Evolutionary conservation across 2,888 invertebrate species (phyloP).

Genomic region (Ichneumon xanthorius): DNA sequence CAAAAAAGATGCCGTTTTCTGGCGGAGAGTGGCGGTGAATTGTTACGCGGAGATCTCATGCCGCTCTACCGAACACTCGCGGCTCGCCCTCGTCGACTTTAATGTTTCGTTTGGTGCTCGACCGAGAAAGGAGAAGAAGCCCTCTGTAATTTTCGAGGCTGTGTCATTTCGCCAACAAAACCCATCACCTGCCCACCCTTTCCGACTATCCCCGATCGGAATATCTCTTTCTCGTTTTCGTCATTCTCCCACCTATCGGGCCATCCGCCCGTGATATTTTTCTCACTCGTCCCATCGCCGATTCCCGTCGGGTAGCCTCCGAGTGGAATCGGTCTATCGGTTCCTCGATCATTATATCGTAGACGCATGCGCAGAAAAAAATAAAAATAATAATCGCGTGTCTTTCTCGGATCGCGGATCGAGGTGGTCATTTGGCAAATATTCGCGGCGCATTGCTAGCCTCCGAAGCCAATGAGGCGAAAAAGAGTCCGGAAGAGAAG

Average conservation of each 20-base stretch:
- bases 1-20: constrained; percentile 39
- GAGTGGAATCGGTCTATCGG: constrained; percentile 21
- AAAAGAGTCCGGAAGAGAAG: background rate
- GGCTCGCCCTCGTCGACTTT: background rate
- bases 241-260: constrained; percentile 20
- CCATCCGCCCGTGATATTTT: background rate
- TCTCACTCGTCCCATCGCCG: constrained; percentile 16
- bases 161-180: constrained; percentile 79
- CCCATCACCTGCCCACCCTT: constrained; percentile 67
- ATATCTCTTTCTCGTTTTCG: constrained; percentile 29
- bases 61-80: constrained; percentile 32
- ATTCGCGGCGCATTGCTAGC: constrained; percentile 81
- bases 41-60: constrained; percentile 22
- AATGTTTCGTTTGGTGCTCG: constrained; percentile 1
- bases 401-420: constrained; percentile 40
- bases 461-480: constrained; percentile 38
- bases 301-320: background rate
- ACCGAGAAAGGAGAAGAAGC: constrained; percentile 54
- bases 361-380: background rate
- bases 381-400: constrained; percentile 26
- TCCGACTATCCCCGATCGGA: constrained; percentile 35
- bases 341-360: constrained; percentile 28
- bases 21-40: constrained; percentile 31
- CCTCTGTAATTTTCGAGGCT: constrained; percentile 81
- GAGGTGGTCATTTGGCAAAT: constrained; percentile 81